phyloP scores from a whole-genome alignment of 2,113 vertebrate species.

The Spea multiplicata region DNA sequence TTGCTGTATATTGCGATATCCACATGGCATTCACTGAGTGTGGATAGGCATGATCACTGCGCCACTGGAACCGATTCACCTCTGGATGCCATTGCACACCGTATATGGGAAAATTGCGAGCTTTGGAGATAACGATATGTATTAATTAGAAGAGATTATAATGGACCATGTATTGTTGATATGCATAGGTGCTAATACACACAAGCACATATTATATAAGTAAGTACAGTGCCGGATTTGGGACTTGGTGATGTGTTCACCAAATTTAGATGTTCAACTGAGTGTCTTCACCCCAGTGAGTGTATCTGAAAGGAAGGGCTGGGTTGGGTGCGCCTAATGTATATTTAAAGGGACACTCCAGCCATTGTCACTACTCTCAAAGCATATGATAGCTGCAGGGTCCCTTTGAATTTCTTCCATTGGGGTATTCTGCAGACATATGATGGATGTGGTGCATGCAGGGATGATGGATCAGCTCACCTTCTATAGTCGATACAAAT shows the following conservation, averaged over 20 bases:
- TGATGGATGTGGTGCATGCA: no score
- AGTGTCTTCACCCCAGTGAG: no score
- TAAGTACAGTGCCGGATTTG: no score
- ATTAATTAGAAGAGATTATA: neutral
- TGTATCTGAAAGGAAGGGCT: no score
- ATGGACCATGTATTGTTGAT: neutral
- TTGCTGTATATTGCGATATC: slow-evolving; percentile 63
- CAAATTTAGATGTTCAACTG: no score
- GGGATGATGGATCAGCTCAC: slow-evolving; percentile 49
- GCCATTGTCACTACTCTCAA: no score
- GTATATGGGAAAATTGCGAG: slow-evolving; percentile 67
- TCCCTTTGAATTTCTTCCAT: no score
- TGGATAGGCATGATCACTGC: slow-evolving; percentile 55
- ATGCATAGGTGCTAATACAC: neutral
- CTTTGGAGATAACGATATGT: neutral
- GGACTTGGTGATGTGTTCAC: no score
- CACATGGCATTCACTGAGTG: slow-evolving; percentile 67
- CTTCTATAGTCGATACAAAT: slow-evolving; percentile 76
- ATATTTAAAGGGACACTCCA: no score
- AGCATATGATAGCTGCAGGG: no score
- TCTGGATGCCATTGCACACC: slow-evolving; percentile 81
- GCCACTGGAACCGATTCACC: slow-evolving; percentile 74
- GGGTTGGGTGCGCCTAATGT: no score
- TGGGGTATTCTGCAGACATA: no score
- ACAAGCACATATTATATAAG: neutral